A percentile compares a stretch with the other conserved stretches of the same genome.
Conservation (phyloP, 92 coral and sea anemone genomes). For the Parazoanthus atlanticus region DNA sequence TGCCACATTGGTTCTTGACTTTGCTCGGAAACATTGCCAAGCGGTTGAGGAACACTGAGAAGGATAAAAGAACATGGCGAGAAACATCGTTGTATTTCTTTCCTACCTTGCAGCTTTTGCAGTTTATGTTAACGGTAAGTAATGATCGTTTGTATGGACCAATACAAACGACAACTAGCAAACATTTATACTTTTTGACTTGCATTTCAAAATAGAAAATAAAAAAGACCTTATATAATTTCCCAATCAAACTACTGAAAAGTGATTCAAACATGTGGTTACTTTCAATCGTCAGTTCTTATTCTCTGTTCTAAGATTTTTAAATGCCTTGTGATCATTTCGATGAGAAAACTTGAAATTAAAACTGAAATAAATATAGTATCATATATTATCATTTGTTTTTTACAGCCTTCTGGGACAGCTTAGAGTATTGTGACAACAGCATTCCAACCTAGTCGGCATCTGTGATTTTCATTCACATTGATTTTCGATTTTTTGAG, state of each 20-base stretch:
- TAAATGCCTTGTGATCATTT: not conserved
- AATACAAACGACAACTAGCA: not conserved
- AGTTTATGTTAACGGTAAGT: not conserved
- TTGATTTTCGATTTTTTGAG: too few species aligned
- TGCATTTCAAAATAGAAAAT: not conserved
- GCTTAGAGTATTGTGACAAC: not conserved
- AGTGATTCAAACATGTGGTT: not conserved
- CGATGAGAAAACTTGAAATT: not conserved
- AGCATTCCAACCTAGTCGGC: too few species aligned
- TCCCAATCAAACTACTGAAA: too few species aligned
- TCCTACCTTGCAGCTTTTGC: not conserved
- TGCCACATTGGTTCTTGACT: too few species aligned
- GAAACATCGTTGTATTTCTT: not conserved
- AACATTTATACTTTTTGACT: not conserved
- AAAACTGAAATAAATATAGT: not conserved
- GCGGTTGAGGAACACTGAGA: not conserved
- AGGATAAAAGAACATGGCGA: not conserved
- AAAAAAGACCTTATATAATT: too few species aligned
- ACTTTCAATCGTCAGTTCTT: not conserved
- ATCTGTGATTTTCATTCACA: too few species aligned
- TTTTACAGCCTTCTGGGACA: not conserved
- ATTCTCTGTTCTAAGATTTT: not conserved
- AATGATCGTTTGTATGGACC: too few species aligned
- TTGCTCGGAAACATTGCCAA: too few species aligned
- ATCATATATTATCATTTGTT: too few species aligned